Base-by-base conservation (phyloP, 2,113 vertebrate species). In the Festucalex cinctus region DNA sequence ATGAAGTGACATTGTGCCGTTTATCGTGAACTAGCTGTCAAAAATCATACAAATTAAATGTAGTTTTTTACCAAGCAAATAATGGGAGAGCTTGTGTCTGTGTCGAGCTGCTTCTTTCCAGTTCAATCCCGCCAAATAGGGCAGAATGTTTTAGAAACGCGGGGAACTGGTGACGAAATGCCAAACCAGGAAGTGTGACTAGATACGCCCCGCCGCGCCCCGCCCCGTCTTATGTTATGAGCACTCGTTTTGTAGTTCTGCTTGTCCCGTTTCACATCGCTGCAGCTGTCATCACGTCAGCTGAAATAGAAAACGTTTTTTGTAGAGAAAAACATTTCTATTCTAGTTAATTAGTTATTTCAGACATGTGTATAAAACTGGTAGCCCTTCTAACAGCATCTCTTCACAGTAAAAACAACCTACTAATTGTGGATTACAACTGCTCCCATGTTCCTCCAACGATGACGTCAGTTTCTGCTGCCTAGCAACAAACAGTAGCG, bases 401-500 rank as follows among this genome's bases (percentile, higher is more conserved):
- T 2, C 28, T 32, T 2, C 4, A 32, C 28, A 32, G 28, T 32
- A 32, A 32, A 32, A 32, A 2, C 28, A 32, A 32, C 28, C 9
- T 41, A 12, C 12, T 41, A 41, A 41, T 41, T 41, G 12, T 12
- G 12, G 9, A 12, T 46, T 19, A 68, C 67, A 68, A 61, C 32
- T 28, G 13, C n/a, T 69, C 54, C 64, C 64, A 54, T 35, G 48
- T 26, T 13, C 26, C 24, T 24, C 6, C 0, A 10, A 41, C 1
- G 39, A 20, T 39, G 60, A 63, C 26, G 63, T 53, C 75, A 71
- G 76, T 71, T 71, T 71, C 69, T 22, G 83, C 85, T 83, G 83
- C 88, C 71, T 83, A 83, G 88, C 85, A 88, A 88, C 85, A 85
- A 71, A 66, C 73, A 78, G 73, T 76, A 66, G 79, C 77, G 71